Conservation (phyloP, 1,140 invertebrate species). For the Argopecten irradians region DNA sequence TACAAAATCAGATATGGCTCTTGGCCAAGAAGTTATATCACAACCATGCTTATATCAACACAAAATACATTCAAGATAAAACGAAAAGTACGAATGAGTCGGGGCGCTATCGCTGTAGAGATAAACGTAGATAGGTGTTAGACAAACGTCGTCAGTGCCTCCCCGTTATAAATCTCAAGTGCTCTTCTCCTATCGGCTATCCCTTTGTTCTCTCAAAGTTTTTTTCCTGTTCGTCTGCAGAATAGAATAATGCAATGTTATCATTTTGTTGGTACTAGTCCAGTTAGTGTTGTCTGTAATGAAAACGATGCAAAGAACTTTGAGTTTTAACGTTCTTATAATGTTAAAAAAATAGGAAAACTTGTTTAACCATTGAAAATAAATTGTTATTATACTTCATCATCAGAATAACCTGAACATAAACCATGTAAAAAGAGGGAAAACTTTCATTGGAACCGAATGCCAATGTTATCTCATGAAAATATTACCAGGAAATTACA, state of each 20-base stretch:
- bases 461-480: background rate
- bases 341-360: too few species aligned
- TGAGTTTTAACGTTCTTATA: background rate
- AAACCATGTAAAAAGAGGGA: background rate
- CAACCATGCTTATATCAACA: too few species aligned
- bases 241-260: background rate
- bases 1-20: too few species aligned
- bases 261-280: too few species aligned
- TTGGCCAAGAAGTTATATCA: too few species aligned
- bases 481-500: background rate
- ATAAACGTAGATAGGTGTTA: background rate
- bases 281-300: too few species aligned
- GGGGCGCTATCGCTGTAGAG: background rate
- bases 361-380: too few species aligned
- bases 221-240: background rate
- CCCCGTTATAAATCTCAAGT: background rate
- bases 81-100: background rate
- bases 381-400: background rate
- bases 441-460: background rate
- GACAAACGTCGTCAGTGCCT: background rate
- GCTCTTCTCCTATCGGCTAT: background rate
- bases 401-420: background rate
- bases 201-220: background rate
- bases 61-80: too few species aligned
- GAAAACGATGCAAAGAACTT: too few species aligned